Conservation (phyloP, 1,140 invertebrate genomes). For the Plutomurus gul region DNA sequence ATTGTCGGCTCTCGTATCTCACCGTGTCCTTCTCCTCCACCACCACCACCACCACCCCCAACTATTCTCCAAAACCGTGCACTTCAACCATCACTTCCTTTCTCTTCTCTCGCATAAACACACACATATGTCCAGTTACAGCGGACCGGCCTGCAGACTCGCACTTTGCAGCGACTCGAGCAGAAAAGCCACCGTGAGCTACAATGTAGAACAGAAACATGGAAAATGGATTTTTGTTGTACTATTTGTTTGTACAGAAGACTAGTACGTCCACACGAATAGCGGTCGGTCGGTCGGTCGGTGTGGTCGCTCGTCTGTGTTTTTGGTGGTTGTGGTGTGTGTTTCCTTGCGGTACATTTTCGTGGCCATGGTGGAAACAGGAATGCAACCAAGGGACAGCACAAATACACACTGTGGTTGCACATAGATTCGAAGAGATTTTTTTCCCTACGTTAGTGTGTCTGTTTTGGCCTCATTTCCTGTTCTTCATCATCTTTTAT, state of each 20-base stretch:
- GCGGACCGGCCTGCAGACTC: no score
- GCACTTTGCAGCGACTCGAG: no score
- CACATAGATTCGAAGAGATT: neutral
- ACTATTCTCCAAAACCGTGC: neutral
- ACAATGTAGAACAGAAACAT: neutral
- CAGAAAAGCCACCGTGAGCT: no score
- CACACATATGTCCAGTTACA: no score
- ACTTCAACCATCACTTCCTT: neutral
- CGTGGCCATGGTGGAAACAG: no score
- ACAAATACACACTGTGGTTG: neutral
- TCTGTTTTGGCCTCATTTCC: constrained; percentile 44
- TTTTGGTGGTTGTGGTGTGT: neutral
- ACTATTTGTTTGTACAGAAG: neutral
- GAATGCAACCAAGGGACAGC: neutral
- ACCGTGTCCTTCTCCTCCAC: neutral
- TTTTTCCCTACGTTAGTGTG: constrained; percentile 19
- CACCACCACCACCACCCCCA: neutral
- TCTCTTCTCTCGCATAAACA: no score
- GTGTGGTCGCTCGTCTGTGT: neutral
- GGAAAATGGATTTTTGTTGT: neutral
- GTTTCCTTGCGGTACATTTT: neutral
- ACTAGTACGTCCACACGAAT: no score
- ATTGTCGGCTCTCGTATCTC: neutral
- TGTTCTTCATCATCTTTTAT: constrained; percentile 49
- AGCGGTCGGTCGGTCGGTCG: neutral